These are phyloP conservation scores for Acrocephalus scirpaceus DNA, from an alignment of 2,797 vertebrate species.

Conservation along the genomic window DNA sequence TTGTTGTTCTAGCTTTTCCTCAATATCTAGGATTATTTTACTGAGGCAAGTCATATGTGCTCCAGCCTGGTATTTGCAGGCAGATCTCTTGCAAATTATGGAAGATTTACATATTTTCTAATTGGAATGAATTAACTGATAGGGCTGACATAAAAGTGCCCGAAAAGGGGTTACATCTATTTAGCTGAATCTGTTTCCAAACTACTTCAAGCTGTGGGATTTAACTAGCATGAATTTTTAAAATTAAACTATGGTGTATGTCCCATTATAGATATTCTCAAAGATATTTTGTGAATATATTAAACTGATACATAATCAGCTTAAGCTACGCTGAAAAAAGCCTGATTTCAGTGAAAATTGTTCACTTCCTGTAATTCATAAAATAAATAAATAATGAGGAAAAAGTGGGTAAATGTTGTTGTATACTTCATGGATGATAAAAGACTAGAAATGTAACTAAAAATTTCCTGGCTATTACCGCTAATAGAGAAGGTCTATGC, in stretches of 20 bases:
- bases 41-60: neutral
- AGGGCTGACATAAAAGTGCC: neutral
- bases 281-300: neutral
- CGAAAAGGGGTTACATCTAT: neutral
- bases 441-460: neutral
- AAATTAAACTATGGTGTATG: neutral
- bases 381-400: neutral
- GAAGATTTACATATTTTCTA: neutral
- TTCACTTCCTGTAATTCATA: neutral
- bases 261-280: neutral
- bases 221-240: conserved; percentile 10
- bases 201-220: neutral
- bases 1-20: neutral
- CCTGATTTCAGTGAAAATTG: neutral
- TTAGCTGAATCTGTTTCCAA: neutral
- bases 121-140: neutral
- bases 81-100: neutral
- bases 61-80: neutral
- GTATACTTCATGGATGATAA: neutral
- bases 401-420: fast-evolving
- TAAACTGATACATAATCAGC: neutral
- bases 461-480: neutral
- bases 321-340: neutral
- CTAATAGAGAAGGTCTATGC: neutral
- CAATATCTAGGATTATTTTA: neutral